A percentile compares a stretch with the other conserved stretches of the same genome.
These are phyloP conservation scores for Pseudopodoces humilis DNA, from an alignment of 2,113 vertebrate species.

Conservation along the genomic window DNA sequence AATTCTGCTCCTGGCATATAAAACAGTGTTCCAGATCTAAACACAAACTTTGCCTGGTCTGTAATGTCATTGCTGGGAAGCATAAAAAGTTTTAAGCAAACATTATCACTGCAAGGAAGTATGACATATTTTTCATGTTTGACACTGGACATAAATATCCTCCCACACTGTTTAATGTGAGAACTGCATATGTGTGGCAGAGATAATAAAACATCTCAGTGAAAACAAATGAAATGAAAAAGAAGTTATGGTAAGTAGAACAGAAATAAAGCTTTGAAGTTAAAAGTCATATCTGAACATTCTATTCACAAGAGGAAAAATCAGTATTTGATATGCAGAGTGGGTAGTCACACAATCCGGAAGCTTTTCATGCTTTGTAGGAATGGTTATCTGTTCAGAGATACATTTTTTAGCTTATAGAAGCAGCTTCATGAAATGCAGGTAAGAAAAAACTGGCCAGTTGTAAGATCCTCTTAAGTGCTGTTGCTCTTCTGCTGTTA, in stretches of 20 bases:
- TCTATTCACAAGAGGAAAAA: slow-evolving; percentile 12
- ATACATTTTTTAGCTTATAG: background rate
- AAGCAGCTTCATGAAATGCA: background rate
- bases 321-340: background rate
- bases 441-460: background rate
- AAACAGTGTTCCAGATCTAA: slow-evolving; percentile 13
- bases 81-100: slow-evolving; percentile 56
- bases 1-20: slow-evolving; percentile 48
- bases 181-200: slow-evolving; percentile 40
- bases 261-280: slow-evolving; percentile 49
- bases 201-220: slow-evolving; percentile 51
- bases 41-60: slow-evolving; percentile 40
- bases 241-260: background rate
- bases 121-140: slow-evolving; percentile 47
- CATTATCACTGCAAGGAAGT: slow-evolving; percentile 28
- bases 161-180: slow-evolving; percentile 51
- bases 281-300: slow-evolving; percentile 7
- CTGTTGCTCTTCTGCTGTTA: background rate
- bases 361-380: background rate
- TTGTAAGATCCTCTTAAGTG: background rate
- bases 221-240: slow-evolving; percentile 49
- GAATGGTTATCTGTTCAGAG: background rate
- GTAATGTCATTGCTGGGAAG: slow-evolving; percentile 49
- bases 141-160: slow-evolving; percentile 64
- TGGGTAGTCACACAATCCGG: background rate